Base-by-base conservation (phyloP, 2,113 vertebrate genomes). In the Scopus umbretta region DNA sequence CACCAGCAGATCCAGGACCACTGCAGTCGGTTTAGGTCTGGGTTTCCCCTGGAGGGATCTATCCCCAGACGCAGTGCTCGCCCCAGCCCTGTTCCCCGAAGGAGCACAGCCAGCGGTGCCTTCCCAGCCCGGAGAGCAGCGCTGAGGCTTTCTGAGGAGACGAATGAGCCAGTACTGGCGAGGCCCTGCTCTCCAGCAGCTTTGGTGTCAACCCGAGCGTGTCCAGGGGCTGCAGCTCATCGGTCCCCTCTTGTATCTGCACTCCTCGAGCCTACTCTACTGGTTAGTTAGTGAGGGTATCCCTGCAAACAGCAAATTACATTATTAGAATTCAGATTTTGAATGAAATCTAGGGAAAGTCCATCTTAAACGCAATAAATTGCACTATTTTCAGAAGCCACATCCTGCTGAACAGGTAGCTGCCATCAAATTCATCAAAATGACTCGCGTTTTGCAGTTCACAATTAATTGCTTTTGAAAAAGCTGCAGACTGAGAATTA, bases 121-220 rank as follows among this genome's bases (percentile, higher is more conserved):
- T 5, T 43, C 49, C 47, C 71, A 32, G 71, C 52, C 4, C 11
- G 0, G 2, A 21, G 25, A 27, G 55, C n/a, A 18, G 58, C 1
- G 3, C 25, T 2, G 18, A 6, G 8, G 30, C 11, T 26, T 26
- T 18, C 61, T 0, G 43, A n/a, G 71, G 20, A 36, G 16, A 22
- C 2, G 3, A 8, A 7, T 0, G 13, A 11, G 49, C 59, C 2
- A 2, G 62, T 4, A 4, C 40, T 3, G 49, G 15, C 4, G 1
- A 34, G n/a, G 15, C 9, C 42, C 66, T 6, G 17, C 10, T 25
- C 63, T 55, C 55, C 62, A 21, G 40, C 55, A 29, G 40, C 15
- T 42, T 17, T 5, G 10, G 16, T 16, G 43, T 19, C 2, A 1
- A 18, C 30, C n/a, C 6, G 32, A 36, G 34, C 14, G 0, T 3